These are phyloP conservation scores for Propithecus deckenii DNA, from an alignment of 2,797 vertebrate species.

Conservation along the genomic window DNA sequence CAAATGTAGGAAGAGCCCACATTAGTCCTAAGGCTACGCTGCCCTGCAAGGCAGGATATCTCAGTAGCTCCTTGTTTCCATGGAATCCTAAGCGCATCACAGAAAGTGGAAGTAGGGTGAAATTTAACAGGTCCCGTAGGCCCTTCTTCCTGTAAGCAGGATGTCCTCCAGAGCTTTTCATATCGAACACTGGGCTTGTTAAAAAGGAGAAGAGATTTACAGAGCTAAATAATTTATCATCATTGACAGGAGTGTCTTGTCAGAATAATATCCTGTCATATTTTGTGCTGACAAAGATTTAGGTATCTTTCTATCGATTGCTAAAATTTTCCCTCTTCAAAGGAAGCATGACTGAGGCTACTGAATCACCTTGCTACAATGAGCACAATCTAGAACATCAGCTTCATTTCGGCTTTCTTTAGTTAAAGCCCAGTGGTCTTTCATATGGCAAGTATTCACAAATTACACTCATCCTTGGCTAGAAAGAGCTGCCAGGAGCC, in stretches of 20 bases:
- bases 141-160: background rate
- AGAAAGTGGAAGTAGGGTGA: conserved; percentile 3
- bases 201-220: conserved; percentile 19
- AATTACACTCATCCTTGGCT: background rate
- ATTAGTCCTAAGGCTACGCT: conserved; percentile 24
- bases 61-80: conserved; percentile 40
- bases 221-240: conserved; percentile 14
- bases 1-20: conserved; percentile 22
- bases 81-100: background rate
- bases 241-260: background rate
- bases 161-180: background rate
- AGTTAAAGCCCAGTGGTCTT: conserved; percentile 7
- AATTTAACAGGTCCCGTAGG: conserved; percentile 13
- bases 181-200: background rate
- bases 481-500: background rate
- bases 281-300: conserved; percentile 45
- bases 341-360: background rate
- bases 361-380: background rate
- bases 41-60: background rate
- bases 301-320: background rate
- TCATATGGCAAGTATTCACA: background rate
- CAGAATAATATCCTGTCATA: conserved; percentile 31
- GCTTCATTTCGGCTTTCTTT: background rate
- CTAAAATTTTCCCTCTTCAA: conserved; percentile 34
- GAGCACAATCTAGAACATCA: background rate